phyloP scores from a whole-genome alignment of 2,888 invertebrate species.

The Salpingus planirostris region DNA sequence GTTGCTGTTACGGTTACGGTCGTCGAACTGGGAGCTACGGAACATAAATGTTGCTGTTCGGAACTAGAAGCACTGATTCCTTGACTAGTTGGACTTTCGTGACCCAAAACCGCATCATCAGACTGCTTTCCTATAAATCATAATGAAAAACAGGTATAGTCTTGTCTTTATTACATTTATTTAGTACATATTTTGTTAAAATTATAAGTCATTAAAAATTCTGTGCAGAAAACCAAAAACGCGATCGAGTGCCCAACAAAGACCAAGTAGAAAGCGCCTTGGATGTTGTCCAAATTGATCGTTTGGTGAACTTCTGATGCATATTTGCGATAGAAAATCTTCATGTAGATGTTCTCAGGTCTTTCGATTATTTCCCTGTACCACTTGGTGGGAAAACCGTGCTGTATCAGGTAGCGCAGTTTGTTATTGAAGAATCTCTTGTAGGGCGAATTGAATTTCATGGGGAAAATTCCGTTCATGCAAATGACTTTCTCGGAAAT shows the following conservation, averaged over 20 bases:
- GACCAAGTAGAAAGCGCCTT: constrained; percentile 21
- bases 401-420: too few relatives aligned
- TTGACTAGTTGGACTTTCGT: constrained; percentile 55
- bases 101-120: constrained; percentile 34
- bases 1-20: constrained; percentile 42
- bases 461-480: too few relatives aligned
- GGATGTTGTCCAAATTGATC: constrained; percentile 13
- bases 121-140: constrained; percentile 24
- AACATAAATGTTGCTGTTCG: constrained; percentile 38
- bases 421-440: too few relatives aligned
- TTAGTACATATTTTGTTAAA: background rate
- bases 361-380: constrained; percentile 6
- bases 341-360: constrained; percentile 6
- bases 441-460: too few relatives aligned
- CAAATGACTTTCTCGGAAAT: too few relatives aligned
- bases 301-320: constrained; percentile 5
- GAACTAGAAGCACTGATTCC: constrained; percentile 31
- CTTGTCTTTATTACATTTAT: too few relatives aligned
- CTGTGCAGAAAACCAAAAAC: too few relatives aligned
- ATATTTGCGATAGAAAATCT: constrained; percentile 4
- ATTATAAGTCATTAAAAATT: too few relatives aligned
- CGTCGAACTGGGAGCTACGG: constrained; percentile 24
- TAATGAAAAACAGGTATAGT: background rate
- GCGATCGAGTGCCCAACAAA: constrained; percentile 14
- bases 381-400: too few relatives aligned